Conservation (phyloP, 2,888 invertebrate genomes). For the Cerastis rubricosa region DNA sequence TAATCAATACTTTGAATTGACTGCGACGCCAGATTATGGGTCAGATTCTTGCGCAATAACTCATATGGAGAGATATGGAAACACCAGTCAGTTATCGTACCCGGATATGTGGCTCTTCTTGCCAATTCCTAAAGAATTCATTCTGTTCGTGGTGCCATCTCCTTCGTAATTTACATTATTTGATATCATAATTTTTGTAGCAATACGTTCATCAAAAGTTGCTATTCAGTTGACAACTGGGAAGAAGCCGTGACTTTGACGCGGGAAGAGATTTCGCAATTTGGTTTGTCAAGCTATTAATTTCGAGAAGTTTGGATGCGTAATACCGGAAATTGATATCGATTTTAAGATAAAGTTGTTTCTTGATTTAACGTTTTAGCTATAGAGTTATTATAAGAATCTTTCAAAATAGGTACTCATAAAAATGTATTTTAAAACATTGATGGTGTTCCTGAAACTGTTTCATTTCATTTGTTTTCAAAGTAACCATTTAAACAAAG, state of each 20-base stretch:
- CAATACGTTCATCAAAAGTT: not conserved
- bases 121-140: not conserved
- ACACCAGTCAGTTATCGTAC: not conserved
- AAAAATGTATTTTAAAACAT: conserved; percentile 4
- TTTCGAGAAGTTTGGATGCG: conserved; percentile 28
- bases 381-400: not conserved
- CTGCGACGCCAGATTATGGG: too few relatives aligned
- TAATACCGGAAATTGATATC: conserved; percentile 46
- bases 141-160: not conserved
- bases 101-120: not conserved
- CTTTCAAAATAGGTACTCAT: too few relatives aligned
- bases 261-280: conserved; percentile 42
- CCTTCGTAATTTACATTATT: not conserved
- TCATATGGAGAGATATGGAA: not conserved
- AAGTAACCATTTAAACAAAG: not conserved
- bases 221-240: not conserved
- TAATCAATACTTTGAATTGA: not conserved
- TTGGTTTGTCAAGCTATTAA: conserved; percentile 46
- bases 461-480: not conserved
- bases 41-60: not conserved
- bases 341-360: conserved; percentile 36
- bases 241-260: conserved; percentile 12
- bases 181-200: not conserved
- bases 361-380: conserved; percentile 19
- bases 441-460: not conserved